Conservation (phyloP, 2,797 vertebrate species). For the Mallotus villosus region DNA sequence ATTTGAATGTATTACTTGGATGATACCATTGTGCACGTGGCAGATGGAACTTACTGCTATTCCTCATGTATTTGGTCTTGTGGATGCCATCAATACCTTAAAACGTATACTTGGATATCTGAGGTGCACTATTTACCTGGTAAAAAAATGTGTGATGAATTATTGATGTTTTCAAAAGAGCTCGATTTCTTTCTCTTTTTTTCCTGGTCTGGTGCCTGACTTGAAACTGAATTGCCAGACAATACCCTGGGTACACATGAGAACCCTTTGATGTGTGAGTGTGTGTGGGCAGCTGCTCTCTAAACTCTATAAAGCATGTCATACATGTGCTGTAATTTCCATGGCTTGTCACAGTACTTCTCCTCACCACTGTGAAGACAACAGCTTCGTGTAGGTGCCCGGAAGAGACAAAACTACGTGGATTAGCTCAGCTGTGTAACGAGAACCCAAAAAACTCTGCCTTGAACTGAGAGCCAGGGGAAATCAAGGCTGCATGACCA, state of each 20-base stretch:
- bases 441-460: not conserved
- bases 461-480: not conserved
- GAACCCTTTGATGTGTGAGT: not conserved
- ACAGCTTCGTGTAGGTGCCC: not conserved
- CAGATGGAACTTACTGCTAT: slow-evolving; percentile 1
- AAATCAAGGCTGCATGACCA: slow-evolving; percentile 6
- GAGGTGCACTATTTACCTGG: slow-evolving; percentile 21
- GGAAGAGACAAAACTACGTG: not conserved
- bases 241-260: not conserved
- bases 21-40: too few species aligned
- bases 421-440: not conserved
- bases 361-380: not conserved
- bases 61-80: not conserved
- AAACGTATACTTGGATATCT: slow-evolving; percentile 1
- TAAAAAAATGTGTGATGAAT: slow-evolving; percentile 34
- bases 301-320: slow-evolving; percentile 9
- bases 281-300: slow-evolving; percentile 8
- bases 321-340: slow-evolving; percentile 3
- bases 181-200: slow-evolving; percentile 5
- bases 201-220: slow-evolving; percentile 23
- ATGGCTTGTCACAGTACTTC: slow-evolving; percentile 1
- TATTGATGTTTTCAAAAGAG: slow-evolving; percentile 30
- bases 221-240: slow-evolving; percentile 18
- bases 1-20: not conserved
- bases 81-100: slow-evolving; percentile 7